A percentile compares a stretch with the other conserved stretches of the same genome.
phyloP scores from a whole-genome alignment of 1,140 invertebrate genomes.

The Zaprionus lachaisei region DNA sequence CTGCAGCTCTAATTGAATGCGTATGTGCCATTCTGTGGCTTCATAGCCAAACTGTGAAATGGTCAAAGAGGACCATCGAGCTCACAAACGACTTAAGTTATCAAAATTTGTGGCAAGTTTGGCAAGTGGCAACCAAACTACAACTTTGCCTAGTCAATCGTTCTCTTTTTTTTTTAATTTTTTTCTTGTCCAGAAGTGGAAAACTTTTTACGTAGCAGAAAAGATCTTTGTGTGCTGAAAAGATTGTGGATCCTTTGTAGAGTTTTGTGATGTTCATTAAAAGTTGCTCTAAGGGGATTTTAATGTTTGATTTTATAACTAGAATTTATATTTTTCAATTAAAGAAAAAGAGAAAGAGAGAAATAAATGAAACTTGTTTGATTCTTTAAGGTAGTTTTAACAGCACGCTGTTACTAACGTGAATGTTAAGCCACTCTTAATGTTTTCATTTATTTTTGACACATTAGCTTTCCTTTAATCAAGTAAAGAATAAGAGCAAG shows the following conservation, averaged over 20 bases:
- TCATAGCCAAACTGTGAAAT: slow-evolving; percentile 9
- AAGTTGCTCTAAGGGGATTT: slow-evolving; percentile 1
- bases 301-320: not conserved
- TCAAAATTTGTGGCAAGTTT: slow-evolving; percentile 41
- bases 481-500: too few species aligned
- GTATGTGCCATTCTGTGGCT: slow-evolving; percentile 21
- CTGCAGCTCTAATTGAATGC: slow-evolving; percentile 72
- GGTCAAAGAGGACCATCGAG: slow-evolving; percentile 28
- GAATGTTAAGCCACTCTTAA: not conserved
- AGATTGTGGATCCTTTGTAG: slow-evolving; percentile 3
- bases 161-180: not conserved
- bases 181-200: not conserved
- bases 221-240: slow-evolving; percentile 1
- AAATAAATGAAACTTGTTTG: too few species aligned
- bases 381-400: not conserved
- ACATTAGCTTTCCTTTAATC: not conserved
- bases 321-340: not conserved
- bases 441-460: not conserved
- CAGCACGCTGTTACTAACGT: not conserved
- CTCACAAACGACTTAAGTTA: slow-evolving; percentile 44
- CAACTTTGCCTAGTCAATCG: slow-evolving; percentile 7
- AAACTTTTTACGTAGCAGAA: slow-evolving; percentile 13
- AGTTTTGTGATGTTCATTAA: slow-evolving; percentile 2
- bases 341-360: not conserved
- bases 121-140: slow-evolving; percentile 18